Percentiles rank a stretch among this genome's conserved stretches.
phyloP scores from a whole-genome alignment of 2,113 vertebrate species.

The Festucalex cinctus region DNA sequence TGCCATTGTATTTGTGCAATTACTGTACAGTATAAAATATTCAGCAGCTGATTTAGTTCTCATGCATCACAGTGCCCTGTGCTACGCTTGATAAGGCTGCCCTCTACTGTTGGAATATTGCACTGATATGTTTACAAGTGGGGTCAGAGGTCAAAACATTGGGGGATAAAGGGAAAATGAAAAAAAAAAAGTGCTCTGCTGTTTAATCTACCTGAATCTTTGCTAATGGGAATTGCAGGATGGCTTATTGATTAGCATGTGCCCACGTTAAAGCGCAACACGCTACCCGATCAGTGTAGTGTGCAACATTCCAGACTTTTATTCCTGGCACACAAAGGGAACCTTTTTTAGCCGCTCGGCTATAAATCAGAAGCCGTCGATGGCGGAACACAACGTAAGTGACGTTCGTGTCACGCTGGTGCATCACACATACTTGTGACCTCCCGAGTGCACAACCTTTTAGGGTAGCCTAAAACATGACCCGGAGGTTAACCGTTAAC shows the following conservation, averaged over 20 bases:
- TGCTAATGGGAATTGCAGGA: neutral
- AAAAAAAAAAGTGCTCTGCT: neutral
- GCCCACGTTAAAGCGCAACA: conserved; percentile 47
- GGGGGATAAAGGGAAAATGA: too few species aligned
- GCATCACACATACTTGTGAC: conserved; percentile 37
- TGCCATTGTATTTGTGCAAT: neutral
- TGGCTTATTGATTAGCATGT: conserved; percentile 64
- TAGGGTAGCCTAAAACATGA: conserved; percentile 16
- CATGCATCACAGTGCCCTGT: neutral
- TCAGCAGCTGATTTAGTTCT: conserved; percentile 3
- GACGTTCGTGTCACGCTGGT: conserved; percentile 28
- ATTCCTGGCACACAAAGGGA: conserved; percentile 54
- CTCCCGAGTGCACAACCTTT: conserved; percentile 26
- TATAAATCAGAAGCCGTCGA: conserved; percentile 68
- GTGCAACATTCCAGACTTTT: conserved; percentile 69
- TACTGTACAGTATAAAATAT: neutral
- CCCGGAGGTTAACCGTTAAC: conserved; percentile 55
- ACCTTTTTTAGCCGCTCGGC: conserved; percentile 39
- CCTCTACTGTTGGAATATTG: conserved; percentile 31
- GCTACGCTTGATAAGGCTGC: conserved; percentile 33
- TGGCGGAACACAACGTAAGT: conserved; percentile 52
- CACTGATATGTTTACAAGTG: neutral
- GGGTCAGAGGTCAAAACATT: conserved; percentile 3
- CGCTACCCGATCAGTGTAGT: conserved; percentile 63
- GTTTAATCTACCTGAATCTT: neutral